Base-by-base conservation (phyloP, 2,888 invertebrate species). In the Epinotia nisella region DNA sequence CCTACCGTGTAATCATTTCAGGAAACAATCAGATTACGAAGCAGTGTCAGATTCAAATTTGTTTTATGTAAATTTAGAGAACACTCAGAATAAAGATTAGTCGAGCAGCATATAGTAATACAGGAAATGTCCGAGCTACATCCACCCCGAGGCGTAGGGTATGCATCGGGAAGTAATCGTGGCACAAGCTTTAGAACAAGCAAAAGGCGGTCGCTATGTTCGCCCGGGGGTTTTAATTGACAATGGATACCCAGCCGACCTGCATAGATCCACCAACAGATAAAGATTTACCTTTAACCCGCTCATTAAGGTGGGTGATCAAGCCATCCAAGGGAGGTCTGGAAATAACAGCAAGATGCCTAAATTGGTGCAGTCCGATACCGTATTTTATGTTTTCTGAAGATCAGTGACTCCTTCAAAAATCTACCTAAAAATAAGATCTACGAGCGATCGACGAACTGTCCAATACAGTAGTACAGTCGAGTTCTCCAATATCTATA, bases 101-200 rank as follows among this genome's bases (percentile, higher is more conserved):
- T 86, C 85, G 83, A 84, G 84, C 82, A 82, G 84, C 85, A 88
- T 83, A 87, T 87, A 84, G 84, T 87, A 88, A 91, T 91, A 90
- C 91, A 92, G 92, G 92, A 93, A 92, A 92, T 83, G 90, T 90
- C 88, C 80, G 83, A 86, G 85, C 86, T 80, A 86, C 87, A 89
- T 87, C 85, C 83, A 87, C 88, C 92, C 90, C 81, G 85, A 86
- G 92, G 93, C 91, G 82, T 79, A 85, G 83, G 85, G 87, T 86
- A 85, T 88, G 87, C 86, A 87, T 87, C 86, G 90, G 87, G 85
- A 88, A 89, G 88, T 90, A 90, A 90, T 90, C 86, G 85, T 84
- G 86, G 86, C 87, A 83, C 83, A 83, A 85, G 85, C 81, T 85
- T 86, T 84, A 87, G 86, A 87, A 91, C 90, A 91, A 89, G 91